phyloP scores from a whole-genome alignment of 1,140 invertebrate species.

The Planococcus citri region DNA sequence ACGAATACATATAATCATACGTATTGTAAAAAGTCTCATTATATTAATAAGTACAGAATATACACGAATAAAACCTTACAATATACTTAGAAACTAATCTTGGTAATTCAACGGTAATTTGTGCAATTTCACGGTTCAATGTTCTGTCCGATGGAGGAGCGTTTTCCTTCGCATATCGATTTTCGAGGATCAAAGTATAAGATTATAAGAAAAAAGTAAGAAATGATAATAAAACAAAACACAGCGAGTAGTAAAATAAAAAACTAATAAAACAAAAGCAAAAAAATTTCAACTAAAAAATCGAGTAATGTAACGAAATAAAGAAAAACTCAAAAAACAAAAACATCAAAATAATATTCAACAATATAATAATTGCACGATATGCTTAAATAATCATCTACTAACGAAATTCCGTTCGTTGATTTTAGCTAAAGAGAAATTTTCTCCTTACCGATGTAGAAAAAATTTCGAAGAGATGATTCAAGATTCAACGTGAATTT shows the following conservation, averaged over 20 bases:
- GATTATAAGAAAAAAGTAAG: not conserved
- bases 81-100: not conserved
- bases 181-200: not conserved
- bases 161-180: not conserved
- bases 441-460: not conserved
- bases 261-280: not conserved
- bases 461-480: too few species aligned
- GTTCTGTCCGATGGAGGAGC: not conserved
- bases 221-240: too few species aligned
- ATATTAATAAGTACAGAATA: not conserved
- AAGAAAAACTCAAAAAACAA: not conserved
- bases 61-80: not conserved
- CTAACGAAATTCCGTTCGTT: not conserved
- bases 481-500: not conserved
- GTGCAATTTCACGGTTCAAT: not conserved
- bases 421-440: not conserved
- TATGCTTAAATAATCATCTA: not conserved
- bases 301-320: not conserved
- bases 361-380: not conserved
- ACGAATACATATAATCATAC: not conserved
- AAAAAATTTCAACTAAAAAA: not conserved
- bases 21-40: not conserved
- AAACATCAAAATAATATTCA: not conserved
- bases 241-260: not conserved
- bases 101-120: conserved; percentile 3